These are phyloP conservation scores for Helleia helle DNA, from an alignment of 2,888 invertebrate species.

Conservation along the genomic window DNA sequence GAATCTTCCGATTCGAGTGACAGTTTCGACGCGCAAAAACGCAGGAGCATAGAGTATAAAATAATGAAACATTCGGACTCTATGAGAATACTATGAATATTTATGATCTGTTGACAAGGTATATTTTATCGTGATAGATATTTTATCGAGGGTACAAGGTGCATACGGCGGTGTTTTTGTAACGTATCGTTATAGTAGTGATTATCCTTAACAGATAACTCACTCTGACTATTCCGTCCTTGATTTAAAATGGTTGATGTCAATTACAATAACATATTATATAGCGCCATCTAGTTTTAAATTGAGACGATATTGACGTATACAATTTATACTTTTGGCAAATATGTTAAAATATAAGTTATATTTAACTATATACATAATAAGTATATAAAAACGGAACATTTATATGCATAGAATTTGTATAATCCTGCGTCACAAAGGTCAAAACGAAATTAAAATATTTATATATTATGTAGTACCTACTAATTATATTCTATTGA, in stretches of 20 bases:
- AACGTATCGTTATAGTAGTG: too few relatives aligned
- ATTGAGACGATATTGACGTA: not conserved
- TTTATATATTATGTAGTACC: too few relatives aligned
- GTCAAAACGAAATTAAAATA: not conserved
- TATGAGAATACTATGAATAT: slow-evolving; percentile 48
- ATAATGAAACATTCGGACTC: slow-evolving; percentile 61
- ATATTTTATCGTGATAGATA: too few relatives aligned
- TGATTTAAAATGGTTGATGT: not conserved
- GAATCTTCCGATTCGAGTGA: slow-evolving; percentile 64
- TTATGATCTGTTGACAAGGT: slow-evolving; percentile 11
- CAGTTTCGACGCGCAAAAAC: slow-evolving; percentile 41
- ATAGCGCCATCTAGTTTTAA: slow-evolving; percentile 5
- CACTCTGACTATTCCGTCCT: not conserved
- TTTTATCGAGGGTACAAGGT: not conserved
- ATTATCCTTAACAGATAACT: not conserved
- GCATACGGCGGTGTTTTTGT: not conserved
- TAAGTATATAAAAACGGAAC: not conserved
- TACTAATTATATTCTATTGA: too few relatives aligned
- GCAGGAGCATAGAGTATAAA: slow-evolving; percentile 45
- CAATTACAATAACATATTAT: not conserved
- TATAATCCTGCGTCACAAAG: not conserved
- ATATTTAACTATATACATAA: not conserved
- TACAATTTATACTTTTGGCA: not conserved
- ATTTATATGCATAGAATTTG: not conserved
- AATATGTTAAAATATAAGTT: not conserved